These are phyloP conservation scores for Conus betulinus DNA, from an alignment of 1,140 invertebrate species.

Conservation along the genomic window DNA sequence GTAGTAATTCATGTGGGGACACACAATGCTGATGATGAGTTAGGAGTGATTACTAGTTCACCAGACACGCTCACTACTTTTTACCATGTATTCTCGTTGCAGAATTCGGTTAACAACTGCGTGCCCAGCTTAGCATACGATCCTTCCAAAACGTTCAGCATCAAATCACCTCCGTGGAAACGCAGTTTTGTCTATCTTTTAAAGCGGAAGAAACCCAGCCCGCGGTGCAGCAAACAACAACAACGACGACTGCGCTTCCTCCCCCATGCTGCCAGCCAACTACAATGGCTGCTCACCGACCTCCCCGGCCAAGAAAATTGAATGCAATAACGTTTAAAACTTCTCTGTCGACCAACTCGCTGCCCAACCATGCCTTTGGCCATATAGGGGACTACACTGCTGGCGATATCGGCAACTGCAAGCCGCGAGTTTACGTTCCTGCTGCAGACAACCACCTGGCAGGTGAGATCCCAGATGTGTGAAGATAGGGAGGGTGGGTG, in stretches of 20 bases:
- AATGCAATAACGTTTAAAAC: constrained; percentile 37
- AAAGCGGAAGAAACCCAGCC: constrained; percentile 54
- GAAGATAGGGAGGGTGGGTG: no score
- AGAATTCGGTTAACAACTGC: constrained; percentile 55
- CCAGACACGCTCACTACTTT: not conserved
- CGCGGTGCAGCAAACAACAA: constrained; percentile 55
- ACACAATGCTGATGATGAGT: no score
- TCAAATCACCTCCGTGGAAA: constrained; percentile 55
- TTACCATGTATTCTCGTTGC: constrained; percentile 38
- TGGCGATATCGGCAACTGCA: constrained; percentile 12
- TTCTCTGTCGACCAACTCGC: constrained; percentile 24
- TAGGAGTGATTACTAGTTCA: no score
- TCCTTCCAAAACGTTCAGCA: constrained; percentile 50
- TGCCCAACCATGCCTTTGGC: constrained; percentile 29
- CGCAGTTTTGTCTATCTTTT: constrained; percentile 65
- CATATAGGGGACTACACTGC: constrained; percentile 1
- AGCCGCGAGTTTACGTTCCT: constrained; percentile 20
- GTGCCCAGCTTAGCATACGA: constrained; percentile 27
- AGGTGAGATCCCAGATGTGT: not conserved
- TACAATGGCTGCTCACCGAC: constrained; percentile 52
- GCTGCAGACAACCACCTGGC: constrained; percentile 13
- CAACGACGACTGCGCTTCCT: constrained; percentile 51
- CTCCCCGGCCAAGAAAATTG: constrained; percentile 37
- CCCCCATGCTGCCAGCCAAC: constrained; percentile 33
- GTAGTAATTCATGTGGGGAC: no score